Evolutionary conservation across 2,888 invertebrate species (phyloP), one percentile per base, ranked within the genome.

Genomic region (Antheraea yamamai): DNA sequence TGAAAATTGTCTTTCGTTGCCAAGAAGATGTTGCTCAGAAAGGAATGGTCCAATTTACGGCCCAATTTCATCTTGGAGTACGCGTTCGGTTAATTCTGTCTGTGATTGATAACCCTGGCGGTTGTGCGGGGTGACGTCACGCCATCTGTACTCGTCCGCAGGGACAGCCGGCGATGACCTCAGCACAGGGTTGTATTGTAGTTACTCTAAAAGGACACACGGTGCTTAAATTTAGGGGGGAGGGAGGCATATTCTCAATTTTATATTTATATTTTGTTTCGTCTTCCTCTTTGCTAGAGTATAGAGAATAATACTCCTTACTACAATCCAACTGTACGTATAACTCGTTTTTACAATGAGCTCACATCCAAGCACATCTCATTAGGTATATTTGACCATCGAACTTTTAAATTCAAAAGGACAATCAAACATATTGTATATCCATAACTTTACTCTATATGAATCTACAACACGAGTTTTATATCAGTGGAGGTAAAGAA

Each of bases 61-160:
- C 20, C 75, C 77, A 77, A 75, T 77, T 75, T 75, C 74, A 75
- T 66, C 58, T 66, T 47, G 58, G 68, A 66, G 72, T 75, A 35
- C 70, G n/a, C 72, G 66, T 74, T 68, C 75, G 58, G 75, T 77
- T 77, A 77, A 77, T 77, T 77, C 75, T 47, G 73, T 35, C 35
- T 64, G 78, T 79, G 79, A 80, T 79, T 77, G 80, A 80, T 80
- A 72, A 78, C 74, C 47, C 68, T 61, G 75, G 73, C 72, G 73
- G 78, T 79, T 74, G 68, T 68, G 30, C 51, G 74, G 71, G 77
- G 75, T 72, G 81, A 80, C 79, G 81, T 81, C 80, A 78, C 79
- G 77, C 81, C 80, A 83, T 83, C 83, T 81, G 82, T 82, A 76
- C 79, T 72, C 78, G 80, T 82, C 82, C 51, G 72, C 26, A 51